phyloP scores from a whole-genome alignment of 92 coral and sea anemone genomes.

The Heteractis magnifica region DNA sequence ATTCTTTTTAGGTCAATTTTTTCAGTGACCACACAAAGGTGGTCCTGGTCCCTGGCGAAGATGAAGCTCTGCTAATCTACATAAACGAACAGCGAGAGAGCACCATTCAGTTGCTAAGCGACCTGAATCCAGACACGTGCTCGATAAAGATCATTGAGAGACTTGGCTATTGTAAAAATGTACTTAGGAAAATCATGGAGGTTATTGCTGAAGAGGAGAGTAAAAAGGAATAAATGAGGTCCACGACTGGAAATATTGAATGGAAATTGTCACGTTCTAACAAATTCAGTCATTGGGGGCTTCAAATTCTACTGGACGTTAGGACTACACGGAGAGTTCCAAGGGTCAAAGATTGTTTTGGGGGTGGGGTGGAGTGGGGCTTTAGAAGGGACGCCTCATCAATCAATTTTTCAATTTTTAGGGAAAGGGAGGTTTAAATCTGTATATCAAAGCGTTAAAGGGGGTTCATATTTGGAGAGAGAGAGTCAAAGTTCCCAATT shows the following conservation, averaged over 20 bases:
- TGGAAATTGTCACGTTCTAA: not conserved
- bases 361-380: no score
- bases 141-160: conserved; percentile 70
- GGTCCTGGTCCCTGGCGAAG: conserved; percentile 79
- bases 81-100: conserved; percentile 88
- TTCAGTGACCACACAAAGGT: conserved; percentile 95
- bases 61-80: conserved; percentile 76
- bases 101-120: conserved; percentile 65
- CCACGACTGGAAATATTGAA: not conserved
- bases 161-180: conserved; percentile 80
- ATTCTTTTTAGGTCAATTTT: conserved; percentile 77
- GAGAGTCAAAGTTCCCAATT: no score
- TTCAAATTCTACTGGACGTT: no score
- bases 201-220: conserved; percentile 42
- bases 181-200: conserved; percentile 76
- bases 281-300: no score
- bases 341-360: no score
- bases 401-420: no score
- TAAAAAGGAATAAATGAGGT: not conserved
- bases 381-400: no score
- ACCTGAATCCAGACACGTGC: conserved; percentile 66
- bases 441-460: no score
- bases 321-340: no score
- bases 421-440: no score
- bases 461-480: no score